These are phyloP conservation scores for Chaetogeoica ovagalla DNA, from an alignment of 2,888 invertebrate species.

Conservation along the genomic window DNA sequence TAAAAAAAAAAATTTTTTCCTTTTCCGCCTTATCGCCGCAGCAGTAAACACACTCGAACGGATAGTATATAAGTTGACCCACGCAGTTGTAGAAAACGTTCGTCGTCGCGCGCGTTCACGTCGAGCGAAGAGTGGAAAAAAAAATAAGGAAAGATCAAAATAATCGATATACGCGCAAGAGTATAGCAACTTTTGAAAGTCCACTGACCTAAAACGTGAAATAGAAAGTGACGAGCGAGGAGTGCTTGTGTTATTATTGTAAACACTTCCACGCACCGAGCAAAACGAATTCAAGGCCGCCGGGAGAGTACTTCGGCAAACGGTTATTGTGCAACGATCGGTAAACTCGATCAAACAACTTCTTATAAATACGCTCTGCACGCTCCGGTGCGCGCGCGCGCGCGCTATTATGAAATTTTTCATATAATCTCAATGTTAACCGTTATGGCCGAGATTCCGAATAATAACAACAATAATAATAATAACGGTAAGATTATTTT, in stretches of 20 bases:
- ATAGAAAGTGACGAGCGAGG: constrained; percentile 33
- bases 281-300: constrained; percentile 32
- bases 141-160: too few species aligned
- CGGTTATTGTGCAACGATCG: constrained; percentile 15
- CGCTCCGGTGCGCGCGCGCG: not conserved
- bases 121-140: too few species aligned
- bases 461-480: not conserved
- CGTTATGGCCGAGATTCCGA: not conserved
- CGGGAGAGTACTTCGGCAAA: not conserved
- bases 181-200: not conserved
- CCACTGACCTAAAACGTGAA: constrained; percentile 32
- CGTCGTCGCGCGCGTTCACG: too few species aligned
- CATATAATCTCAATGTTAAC: constrained; percentile 33
- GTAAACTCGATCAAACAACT: constrained; percentile 40
- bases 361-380: not conserved
- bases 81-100: too few species aligned
- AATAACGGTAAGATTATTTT: not conserved
- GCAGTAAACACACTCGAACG: too few species aligned
- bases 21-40: too few species aligned
- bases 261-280: constrained; percentile 9
- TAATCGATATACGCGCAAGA: not conserved
- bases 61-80: too few species aligned
- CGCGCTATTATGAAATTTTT: constrained; percentile 19
- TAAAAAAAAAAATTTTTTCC: too few species aligned
- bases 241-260: not conserved